Evolutionary conservation across 1,140 invertebrate genomes (phyloP).

Genomic region (Hestina assimilis): DNA sequence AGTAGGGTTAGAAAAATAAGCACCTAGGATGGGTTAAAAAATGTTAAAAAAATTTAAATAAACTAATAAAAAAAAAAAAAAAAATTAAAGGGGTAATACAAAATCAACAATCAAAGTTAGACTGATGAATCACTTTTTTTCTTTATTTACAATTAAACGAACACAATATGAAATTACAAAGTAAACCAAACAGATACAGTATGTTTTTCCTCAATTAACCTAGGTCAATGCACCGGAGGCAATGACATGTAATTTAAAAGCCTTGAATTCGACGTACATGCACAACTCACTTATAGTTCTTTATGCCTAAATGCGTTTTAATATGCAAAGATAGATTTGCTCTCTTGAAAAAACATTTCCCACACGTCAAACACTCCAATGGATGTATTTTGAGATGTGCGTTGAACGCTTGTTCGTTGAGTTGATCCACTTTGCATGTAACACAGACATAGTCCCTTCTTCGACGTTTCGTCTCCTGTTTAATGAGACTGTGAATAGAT

Average conservation of each 20-base stretch:
- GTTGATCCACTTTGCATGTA: slow-evolving; percentile 78
- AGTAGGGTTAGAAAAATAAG: too few relatives aligned
- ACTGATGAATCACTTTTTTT: too few relatives aligned
- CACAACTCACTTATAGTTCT: slow-evolving; percentile 80
- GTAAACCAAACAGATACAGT: not conserved
- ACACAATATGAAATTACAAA: not conserved
- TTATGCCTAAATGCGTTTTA: slow-evolving; percentile 88
- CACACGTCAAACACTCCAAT: slow-evolving; percentile 87
- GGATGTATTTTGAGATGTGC: slow-evolving; percentile 88
- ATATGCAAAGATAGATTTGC: slow-evolving; percentile 87
- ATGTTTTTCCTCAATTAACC: slow-evolving; percentile 1
- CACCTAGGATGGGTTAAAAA: too few relatives aligned
- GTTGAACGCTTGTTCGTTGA: slow-evolving; percentile 81
- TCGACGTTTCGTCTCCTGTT: slow-evolving; percentile 76
- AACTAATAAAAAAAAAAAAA: too few relatives aligned
- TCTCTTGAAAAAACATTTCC: slow-evolving; percentile 86
- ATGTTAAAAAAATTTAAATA: too few relatives aligned
- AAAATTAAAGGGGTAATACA: too few relatives aligned
- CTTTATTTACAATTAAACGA: too few relatives aligned
- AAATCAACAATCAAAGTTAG: too few relatives aligned
- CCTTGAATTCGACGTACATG: slow-evolving; percentile 33
- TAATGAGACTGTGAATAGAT: slow-evolving; percentile 67
- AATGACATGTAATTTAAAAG: slow-evolving; percentile 9
- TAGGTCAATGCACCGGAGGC: not conserved
- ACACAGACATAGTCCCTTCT: slow-evolving; percentile 56